A percentile compares a stretch with the other conserved stretches of the same genome.
These are phyloP conservation scores for Ischnus inquisitorius DNA, from an alignment of 2,888 invertebrate species.

Conservation along the genomic window DNA sequence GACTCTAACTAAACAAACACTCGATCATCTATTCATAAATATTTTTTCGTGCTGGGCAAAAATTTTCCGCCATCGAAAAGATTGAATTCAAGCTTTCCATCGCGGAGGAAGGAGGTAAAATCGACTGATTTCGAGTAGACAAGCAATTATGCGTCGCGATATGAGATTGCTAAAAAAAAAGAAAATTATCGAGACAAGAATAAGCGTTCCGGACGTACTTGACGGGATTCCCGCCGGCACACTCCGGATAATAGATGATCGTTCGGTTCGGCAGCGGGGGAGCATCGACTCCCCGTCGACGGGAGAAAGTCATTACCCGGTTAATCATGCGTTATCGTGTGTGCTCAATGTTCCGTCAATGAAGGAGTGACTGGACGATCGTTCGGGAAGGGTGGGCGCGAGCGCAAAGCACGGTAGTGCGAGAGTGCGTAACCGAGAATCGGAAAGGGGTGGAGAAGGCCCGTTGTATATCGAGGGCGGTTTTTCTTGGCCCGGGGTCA, in stretches of 20 bases:
- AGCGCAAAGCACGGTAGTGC: conserved; percentile 26
- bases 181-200: conserved; percentile 9
- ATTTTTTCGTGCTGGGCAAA: neutral
- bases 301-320: conserved; percentile 83
- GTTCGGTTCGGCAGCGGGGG: conserved; percentile 47
- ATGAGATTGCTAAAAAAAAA: conserved; percentile 41
- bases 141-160: neutral
- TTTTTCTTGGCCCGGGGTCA: conserved; percentile 81
- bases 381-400: conserved; percentile 76
- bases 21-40: neutral
- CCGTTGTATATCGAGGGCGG: conserved; percentile 58
- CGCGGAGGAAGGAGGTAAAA: neutral
- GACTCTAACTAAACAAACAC: neutral
- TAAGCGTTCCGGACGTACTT: conserved; percentile 59
- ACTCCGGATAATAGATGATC: conserved; percentile 67
- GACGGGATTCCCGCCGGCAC: conserved; percentile 49
- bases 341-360: conserved; percentile 85
- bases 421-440: conserved; percentile 54
- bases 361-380: conserved; percentile 80
- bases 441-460: conserved; percentile 56
- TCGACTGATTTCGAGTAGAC: neutral
- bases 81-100: neutral
- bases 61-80: neutral
- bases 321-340: conserved; percentile 85
- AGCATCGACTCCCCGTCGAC: conserved; percentile 50